These are phyloP conservation scores for Lamproptera curius DNA, from an alignment of 2,888 invertebrate genomes.

Conservation along the genomic window DNA sequence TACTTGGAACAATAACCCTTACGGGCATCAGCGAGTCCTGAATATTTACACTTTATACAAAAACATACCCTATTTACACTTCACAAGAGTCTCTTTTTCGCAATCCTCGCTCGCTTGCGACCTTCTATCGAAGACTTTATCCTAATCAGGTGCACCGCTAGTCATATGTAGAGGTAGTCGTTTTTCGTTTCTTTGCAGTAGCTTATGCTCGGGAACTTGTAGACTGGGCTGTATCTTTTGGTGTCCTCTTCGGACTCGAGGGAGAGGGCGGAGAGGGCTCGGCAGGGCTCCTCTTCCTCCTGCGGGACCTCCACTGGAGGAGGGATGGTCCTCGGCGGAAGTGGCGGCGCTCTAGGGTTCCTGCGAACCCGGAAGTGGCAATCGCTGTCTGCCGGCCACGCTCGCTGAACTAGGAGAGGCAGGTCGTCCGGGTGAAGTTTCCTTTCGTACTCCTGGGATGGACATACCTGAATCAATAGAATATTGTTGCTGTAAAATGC, in stretches of 20 bases:
- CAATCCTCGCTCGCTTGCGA: constrained; percentile 35
- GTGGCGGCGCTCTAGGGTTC: constrained; percentile 89
- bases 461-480: constrained; percentile 74
- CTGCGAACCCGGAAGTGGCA: constrained; percentile 91
- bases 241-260: constrained; percentile 61
- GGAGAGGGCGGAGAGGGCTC: constrained; percentile 66
- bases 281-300: constrained; percentile 57
- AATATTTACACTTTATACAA: constrained; percentile 58
- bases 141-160: constrained; percentile 40
- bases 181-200: constrained; percentile 68
- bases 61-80: constrained; percentile 49
- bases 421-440: constrained; percentile 92
- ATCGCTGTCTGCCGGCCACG: constrained; percentile 82
- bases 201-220: constrained; percentile 70
- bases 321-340: constrained; percentile 78
- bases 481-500: background rate
- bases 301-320: constrained; percentile 38
- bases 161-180: constrained; percentile 71
- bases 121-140: constrained; percentile 35
- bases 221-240: constrained; percentile 67
- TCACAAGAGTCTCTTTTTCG: constrained; percentile 51
- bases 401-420: constrained; percentile 88
- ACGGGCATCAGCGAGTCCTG: constrained; percentile 33
- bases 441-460: constrained; percentile 91
- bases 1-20: constrained; percentile 34